phyloP scores from a whole-genome alignment of 2,113 vertebrate genomes.

The Oreotrochilus melanogaster region DNA sequence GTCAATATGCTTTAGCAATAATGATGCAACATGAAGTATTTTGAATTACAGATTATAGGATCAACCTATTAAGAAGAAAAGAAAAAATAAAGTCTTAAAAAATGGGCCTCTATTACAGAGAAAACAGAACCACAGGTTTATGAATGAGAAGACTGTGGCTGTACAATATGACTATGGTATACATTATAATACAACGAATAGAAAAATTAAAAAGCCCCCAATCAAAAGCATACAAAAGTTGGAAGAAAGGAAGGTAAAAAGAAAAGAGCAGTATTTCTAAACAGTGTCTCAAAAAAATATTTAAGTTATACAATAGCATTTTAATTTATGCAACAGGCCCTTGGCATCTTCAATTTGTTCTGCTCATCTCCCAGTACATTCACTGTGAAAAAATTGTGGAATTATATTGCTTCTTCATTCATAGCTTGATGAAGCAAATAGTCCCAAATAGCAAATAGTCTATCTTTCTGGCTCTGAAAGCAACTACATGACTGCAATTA shows the following conservation, averaged over 20 bases:
- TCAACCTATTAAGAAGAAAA: neutral
- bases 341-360: neutral
- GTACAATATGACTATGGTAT: neutral
- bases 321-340: neutral
- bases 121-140: neutral
- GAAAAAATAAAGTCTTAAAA: neutral
- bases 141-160: neutral
- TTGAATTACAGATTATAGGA: neutral
- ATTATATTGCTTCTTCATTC: neutral
- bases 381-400: neutral
- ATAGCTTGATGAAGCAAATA: neutral
- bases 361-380: neutral
- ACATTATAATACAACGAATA: neutral
- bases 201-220: neutral
- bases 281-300: neutral
- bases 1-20: neutral
- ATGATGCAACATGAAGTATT: neutral
- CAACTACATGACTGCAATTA: neutral
- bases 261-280: neutral
- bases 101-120: neutral
- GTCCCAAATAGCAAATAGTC: neutral
- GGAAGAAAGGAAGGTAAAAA: neutral
- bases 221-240: neutral
- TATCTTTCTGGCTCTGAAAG: neutral
- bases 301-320: neutral